Conservation (phyloP, 2,113 vertebrate genomes). For the Halcyon malimbica region DNA sequence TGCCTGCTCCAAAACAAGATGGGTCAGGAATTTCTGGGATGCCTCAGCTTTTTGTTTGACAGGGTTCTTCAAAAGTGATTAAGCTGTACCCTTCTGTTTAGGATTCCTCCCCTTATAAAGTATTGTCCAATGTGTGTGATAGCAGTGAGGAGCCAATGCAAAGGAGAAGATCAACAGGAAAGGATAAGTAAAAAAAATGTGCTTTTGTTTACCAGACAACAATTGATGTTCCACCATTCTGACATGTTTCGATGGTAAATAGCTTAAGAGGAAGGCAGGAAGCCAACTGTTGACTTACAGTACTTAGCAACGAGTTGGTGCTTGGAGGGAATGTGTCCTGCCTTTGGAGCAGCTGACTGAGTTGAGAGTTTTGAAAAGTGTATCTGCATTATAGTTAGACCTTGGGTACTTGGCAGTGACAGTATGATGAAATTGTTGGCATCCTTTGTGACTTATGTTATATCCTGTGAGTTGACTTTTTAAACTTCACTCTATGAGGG, state of each 20-base stretch:
- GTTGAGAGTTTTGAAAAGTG: neutral
- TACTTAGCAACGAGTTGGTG: slow-evolving; percentile 40
- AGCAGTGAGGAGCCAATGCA: neutral
- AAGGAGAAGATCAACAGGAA: slow-evolving; percentile 39
- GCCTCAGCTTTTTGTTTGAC: neutral
- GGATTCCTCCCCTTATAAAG: neutral
- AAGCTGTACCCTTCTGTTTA: neutral
- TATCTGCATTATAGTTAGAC: neutral
- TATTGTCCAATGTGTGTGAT: neutral
- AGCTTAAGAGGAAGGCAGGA: slow-evolving; percentile 71
- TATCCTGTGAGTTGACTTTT: neutral
- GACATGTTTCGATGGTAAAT: slow-evolving; percentile 63
- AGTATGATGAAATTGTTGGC: neutral
- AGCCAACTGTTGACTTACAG: slow-evolving; percentile 67
- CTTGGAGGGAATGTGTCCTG: slow-evolving; percentile 39
- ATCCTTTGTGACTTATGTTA: neutral
- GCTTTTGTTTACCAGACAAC: slow-evolving; percentile 63
- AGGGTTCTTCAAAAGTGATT: neutral
- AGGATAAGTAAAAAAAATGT: slow-evolving; percentile 21
- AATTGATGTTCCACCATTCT: slow-evolving; percentile 68
- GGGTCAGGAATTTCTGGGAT: neutral
- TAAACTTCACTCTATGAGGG: neutral
- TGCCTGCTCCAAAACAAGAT: neutral
- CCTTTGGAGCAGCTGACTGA: slow-evolving; percentile 49
- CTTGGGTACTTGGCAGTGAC: neutral